These are phyloP conservation scores for Phrynocephalus guinanensis DNA, from an alignment of 2,797 vertebrate genomes.

Conservation along the genomic window DNA sequence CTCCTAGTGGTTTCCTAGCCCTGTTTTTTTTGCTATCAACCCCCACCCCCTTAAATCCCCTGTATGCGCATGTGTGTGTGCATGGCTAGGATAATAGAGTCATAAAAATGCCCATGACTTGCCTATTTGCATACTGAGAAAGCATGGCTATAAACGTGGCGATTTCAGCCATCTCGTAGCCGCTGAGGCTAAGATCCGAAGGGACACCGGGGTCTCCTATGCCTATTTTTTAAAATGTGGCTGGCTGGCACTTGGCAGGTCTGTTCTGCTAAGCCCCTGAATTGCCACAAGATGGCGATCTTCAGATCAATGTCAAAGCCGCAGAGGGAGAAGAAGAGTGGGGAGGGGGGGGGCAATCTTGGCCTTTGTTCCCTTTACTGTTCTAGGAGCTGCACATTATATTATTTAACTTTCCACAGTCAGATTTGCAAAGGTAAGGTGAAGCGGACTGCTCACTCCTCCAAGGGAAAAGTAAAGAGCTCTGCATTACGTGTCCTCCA, in stretches of 20 bases:
- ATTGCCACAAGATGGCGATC: slow-evolving; percentile 92
- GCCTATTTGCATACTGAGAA: slow-evolving; percentile 90
- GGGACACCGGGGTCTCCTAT: slow-evolving; percentile 55
- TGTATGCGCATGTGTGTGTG: slow-evolving; percentile 71
- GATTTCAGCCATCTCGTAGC: slow-evolving; percentile 71
- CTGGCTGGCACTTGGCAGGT: slow-evolving; percentile 8
- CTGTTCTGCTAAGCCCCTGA: slow-evolving; percentile 38
- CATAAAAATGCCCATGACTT: slow-evolving; percentile 91
- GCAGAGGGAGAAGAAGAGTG: slow-evolving; percentile 77
- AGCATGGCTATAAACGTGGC: slow-evolving; percentile 85
- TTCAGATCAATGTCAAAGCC: slow-evolving; percentile 99
- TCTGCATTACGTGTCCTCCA: slow-evolving; percentile 15
- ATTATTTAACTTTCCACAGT: slow-evolving; percentile 74
- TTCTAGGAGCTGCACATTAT: slow-evolving; percentile 76
- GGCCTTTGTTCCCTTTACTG: slow-evolving; percentile 83
- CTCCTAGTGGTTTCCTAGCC: slow-evolving; percentile 87
- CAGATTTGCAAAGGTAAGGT: slow-evolving; percentile 39
- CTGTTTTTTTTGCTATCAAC: slow-evolving; percentile 76
- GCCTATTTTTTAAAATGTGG: background rate
- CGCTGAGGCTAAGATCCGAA: slow-evolving; percentile 71
- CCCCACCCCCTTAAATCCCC: slow-evolving; percentile 67
- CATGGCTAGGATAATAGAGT: slow-evolving; percentile 92
- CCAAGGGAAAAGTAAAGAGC: background rate
- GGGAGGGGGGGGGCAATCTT: slow-evolving; percentile 70
- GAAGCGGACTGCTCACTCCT: slow-evolving; percentile 19